Percentiles rank a stretch among this genome's conserved stretches.
These are phyloP conservation scores for Sebastiscus tertius DNA, from an alignment of 2,797 vertebrate species.

Conservation along the genomic window DNA sequence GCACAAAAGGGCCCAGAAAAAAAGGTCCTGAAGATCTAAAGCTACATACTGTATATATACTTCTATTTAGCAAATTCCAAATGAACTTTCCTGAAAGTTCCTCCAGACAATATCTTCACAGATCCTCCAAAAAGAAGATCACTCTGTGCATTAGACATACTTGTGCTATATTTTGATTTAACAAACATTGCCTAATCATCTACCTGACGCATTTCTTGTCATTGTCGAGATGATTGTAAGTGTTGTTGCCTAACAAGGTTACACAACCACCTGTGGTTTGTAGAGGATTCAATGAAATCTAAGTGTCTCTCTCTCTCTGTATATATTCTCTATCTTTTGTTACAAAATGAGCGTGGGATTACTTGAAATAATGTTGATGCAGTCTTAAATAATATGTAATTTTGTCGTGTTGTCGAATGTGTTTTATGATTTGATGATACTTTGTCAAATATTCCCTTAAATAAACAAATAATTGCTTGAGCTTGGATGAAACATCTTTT, in stretches of 20 bases:
- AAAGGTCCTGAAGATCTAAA: background rate
- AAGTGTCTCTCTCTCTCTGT: constrained; percentile 29
- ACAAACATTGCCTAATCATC: constrained; percentile 37
- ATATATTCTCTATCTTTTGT: constrained; percentile 12
- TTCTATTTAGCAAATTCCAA: background rate
- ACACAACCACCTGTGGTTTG: constrained; percentile 68
- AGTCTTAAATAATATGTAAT: background rate
- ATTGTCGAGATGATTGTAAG: constrained; percentile 57
- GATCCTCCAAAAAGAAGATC: background rate
- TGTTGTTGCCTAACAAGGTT: constrained; percentile 68
- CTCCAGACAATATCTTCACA: background rate
- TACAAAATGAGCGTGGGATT: constrained; percentile 16
- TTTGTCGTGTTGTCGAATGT: background rate
- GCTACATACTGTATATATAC: background rate
- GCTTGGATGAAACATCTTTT: background rate
- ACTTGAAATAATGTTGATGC: constrained; percentile 32
- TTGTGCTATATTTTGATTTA: constrained; percentile 23
- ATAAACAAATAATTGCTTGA: constrained; percentile 43
- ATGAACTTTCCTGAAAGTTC: background rate
- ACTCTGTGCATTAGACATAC: background rate
- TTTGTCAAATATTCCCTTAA: constrained; percentile 10
- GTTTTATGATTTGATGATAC: background rate
- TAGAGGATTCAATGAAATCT: constrained; percentile 43
- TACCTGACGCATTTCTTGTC: constrained; percentile 54
- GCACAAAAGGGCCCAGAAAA: background rate